A percentile compares a stretch with the other conserved stretches of the same genome.
phyloP scores from a whole-genome alignment of 2,797 vertebrate species.

The Trachurus trachurus region DNA sequence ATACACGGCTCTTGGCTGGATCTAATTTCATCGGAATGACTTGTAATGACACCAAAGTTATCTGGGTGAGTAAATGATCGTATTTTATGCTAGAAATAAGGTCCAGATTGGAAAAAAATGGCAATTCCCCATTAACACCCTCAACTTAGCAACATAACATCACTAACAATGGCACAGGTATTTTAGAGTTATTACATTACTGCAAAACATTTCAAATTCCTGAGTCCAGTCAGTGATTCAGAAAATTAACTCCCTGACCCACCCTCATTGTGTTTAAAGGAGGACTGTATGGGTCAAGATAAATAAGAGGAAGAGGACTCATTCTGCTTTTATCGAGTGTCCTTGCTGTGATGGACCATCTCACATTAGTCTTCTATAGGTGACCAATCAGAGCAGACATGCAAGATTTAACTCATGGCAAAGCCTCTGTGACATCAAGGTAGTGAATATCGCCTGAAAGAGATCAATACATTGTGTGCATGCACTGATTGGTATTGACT shows the following conservation, averaged over 20 bases:
- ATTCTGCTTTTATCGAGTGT: slow-evolving; percentile 68
- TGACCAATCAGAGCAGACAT: slow-evolving; percentile 60
- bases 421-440: slow-evolving; percentile 50
- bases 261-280: slow-evolving; percentile 30
- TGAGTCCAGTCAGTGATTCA: slow-evolving; percentile 2
- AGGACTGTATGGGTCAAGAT: slow-evolving; percentile 53
- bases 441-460: slow-evolving; percentile 49
- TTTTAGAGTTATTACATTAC: not conserved
- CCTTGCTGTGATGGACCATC: slow-evolving; percentile 57
- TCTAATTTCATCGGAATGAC: too few relatives aligned
- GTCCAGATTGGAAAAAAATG: too few relatives aligned
- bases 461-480: slow-evolving; percentile 50
- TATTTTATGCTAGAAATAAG: too few relatives aligned
- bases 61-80: too few relatives aligned
- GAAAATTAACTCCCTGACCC: slow-evolving; percentile 26
- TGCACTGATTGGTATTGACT: slow-evolving; percentile 36
- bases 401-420: slow-evolving; percentile 55
- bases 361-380: slow-evolving; percentile 66
- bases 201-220: slow-evolving; percentile 1
- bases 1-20: too few relatives aligned
- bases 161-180: too few relatives aligned
- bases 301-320: slow-evolving; percentile 59
- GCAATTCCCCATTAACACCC: too few relatives aligned
- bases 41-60: too few relatives aligned
- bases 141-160: too few relatives aligned